Base-by-base conservation (phyloP, 2,888 invertebrate species). In the Eilema griseolum region DNA sequence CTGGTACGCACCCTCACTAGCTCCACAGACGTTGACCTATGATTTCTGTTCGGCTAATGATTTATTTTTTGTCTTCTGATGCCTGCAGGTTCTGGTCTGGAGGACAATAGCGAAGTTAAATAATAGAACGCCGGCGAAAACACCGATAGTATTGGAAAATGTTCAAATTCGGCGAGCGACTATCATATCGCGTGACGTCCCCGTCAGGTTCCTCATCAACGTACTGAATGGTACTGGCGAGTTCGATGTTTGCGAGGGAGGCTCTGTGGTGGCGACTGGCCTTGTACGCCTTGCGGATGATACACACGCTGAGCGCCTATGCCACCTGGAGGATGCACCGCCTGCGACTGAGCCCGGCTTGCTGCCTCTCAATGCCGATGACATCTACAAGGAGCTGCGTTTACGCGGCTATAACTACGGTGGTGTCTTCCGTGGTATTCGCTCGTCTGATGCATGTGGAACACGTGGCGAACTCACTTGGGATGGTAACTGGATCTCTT, bases 401-500 rank as follows among this genome's bases (percentile, higher is more conserved):
- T 95, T 99, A 46, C 96, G 98, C 81, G 99, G 99, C 2, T 99
- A 99, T 92, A 98, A 98, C 89, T 99, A 99, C 88, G 92, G 95
- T 26, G 98, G 98, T 52, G 90, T 96, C 20, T 99, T 99, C 96
- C 96, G 97, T 83, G 99, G 99, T 63, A 97, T 99, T 80, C 89
- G 95, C 24, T 91, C 95, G 46, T 96, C 98, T 0, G 98, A 98
- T 88, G 96, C 97, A 82, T 95, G 96, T 83, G 98, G 98, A 67
- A 90, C 94, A 0, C 91, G 88, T 77, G 99, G 98, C 60, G 95
- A 96, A 84, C 95, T 99, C 77, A 95, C 96, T 75, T 99, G 99
- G 99, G 96, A 96, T 70, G 97, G 97, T 78, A 98, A 99, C 93
- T 99, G 99, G 99, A 97, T 99, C 71, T 97, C 99, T 61, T 99